Base-by-base conservation (phyloP, 2,888 invertebrate species). In the Deilephila elpenor region DNA sequence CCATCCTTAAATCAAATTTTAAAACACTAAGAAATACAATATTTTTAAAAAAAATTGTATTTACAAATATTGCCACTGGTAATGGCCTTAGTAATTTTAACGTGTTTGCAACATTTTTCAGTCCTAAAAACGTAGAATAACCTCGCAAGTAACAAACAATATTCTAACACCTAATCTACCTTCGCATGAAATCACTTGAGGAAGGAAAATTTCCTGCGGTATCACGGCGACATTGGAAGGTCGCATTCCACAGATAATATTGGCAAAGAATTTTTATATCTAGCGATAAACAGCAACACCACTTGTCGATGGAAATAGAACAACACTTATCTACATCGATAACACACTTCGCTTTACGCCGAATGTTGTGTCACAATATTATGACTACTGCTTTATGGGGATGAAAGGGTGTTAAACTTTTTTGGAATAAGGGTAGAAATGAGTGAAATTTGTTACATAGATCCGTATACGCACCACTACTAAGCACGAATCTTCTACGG, bases 201-300 rank as follows among this genome's bases (percentile, higher is more conserved):
- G 29, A 67, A 67, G 67, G 67, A 74, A 77, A 20, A 70, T 73
- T 59, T 71, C 44, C 25, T 34, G 59, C n/a, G 71, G 71, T 71
- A 72, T 78, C 73, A 72, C 67, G 71, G 78, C 78, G 78, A 74
- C 78, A 83, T 77, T 81, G 76, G 79, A 84, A 83, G 82, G 83
- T 83, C 82, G 78, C 83, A 87, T 87, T 86, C 83, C 77, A 79
- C 62, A 80, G 81, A 83, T 84, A 84, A 77, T 73, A 76, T 74
- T 80, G 75, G 75, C 77, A 79, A 78, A 75, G 74, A 78, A 80
- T 75, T 75, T 74, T 56, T 74, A 75, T 78, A 79, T 78, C 78
- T 75, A 74, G 77, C 76, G 76, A 73, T 71, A 74, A 72, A 74
- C 25, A 51, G 44, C n/a, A 60, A 71, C 53, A 37, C 53, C 34